These are phyloP conservation scores for Ptilonorhynchus violaceus DNA, from an alignment of 2,113 vertebrate genomes.

Conservation along the genomic window DNA sequence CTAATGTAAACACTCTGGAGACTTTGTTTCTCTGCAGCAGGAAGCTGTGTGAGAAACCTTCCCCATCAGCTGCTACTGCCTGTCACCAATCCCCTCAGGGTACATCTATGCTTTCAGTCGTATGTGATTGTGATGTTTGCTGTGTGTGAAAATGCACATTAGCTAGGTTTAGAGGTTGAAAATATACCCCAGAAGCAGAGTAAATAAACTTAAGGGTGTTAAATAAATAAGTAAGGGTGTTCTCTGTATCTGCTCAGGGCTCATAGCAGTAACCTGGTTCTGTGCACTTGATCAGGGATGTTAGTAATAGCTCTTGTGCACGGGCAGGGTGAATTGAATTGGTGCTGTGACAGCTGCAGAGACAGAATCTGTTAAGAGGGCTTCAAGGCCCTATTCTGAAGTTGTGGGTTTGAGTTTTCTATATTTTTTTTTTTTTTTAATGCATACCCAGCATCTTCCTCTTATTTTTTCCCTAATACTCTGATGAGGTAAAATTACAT, in stretches of 20 bases:
- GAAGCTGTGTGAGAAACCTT: background rate
- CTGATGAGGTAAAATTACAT: background rate
- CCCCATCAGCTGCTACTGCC: background rate
- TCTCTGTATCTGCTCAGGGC: background rate
- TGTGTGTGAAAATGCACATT: background rate
- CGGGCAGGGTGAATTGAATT: background rate
- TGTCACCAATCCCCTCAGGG: background rate
- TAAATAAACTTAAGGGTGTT: background rate
- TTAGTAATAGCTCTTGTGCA: background rate
- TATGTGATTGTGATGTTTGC: background rate
- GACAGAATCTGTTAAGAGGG: background rate
- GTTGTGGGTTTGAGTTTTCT: background rate
- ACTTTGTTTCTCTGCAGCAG: background rate
- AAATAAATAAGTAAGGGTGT: background rate
- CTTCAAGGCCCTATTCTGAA: background rate
- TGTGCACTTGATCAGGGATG: background rate
- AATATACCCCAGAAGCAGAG: background rate
- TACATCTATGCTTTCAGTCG: background rate
- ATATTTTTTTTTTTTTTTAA: no score
- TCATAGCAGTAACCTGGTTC: background rate
- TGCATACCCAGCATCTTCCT: background rate
- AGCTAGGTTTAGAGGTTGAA: background rate
- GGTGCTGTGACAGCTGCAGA: background rate
- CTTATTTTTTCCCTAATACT: background rate
- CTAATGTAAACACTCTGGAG: background rate